Conservation (phyloP, 2,113 vertebrate species). For the Tychaedon coryphoeus region DNA sequence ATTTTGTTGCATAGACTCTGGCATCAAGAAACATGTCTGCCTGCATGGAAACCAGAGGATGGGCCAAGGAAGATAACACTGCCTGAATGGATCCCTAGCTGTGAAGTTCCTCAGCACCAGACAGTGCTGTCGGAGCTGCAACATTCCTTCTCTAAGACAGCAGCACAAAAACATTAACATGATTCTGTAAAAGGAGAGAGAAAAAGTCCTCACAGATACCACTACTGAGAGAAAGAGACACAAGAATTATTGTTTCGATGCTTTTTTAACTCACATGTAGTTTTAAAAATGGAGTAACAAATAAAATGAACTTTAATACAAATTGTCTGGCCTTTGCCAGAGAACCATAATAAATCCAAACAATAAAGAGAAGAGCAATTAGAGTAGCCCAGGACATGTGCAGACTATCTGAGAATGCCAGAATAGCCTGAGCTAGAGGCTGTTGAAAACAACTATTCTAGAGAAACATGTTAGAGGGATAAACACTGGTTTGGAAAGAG, state of each 20-base stretch:
- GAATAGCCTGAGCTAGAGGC: neutral
- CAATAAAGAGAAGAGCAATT: neutral
- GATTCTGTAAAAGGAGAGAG: conserved; percentile 46
- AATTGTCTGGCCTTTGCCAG: neutral
- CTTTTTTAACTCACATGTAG: conserved; percentile 61
- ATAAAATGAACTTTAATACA: neutral
- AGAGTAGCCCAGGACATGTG: neutral
- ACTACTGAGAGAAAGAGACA: conserved; percentile 70
- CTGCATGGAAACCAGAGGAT: neutral
- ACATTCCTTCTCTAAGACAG: conserved; percentile 74
- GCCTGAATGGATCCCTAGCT: conserved; percentile 9
- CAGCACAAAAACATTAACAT: conserved; percentile 63
- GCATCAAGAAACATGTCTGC: neutral
- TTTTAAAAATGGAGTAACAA: conserved; percentile 20
- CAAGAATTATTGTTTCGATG: conserved; percentile 75
- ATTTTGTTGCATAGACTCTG: neutral
- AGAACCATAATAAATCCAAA: neutral
- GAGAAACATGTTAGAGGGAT: neutral
- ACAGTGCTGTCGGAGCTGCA: conserved; percentile 70
- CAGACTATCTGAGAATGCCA: neutral
- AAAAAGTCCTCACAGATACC: conserved; percentile 77
- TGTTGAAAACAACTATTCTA: neutral
- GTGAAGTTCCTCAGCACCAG: conserved; percentile 1
- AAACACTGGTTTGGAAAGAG: neutral
- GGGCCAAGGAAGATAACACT: neutral